Evolutionary conservation across 2,797 vertebrate genomes (phyloP).

Genomic region (Oryzias dopingdopingensis): DNA sequence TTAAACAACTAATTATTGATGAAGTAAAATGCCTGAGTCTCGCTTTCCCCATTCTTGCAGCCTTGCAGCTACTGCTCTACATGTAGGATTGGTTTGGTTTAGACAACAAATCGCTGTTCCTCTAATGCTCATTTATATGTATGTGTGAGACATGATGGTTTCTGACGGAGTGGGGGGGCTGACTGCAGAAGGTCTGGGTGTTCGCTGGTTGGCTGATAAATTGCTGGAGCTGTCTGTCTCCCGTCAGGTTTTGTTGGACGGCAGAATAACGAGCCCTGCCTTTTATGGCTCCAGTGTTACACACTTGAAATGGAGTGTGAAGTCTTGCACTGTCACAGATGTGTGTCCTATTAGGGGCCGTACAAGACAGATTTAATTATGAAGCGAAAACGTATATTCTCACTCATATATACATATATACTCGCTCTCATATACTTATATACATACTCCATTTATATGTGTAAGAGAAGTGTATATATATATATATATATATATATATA

Average conservation of each 20-base stretch:
- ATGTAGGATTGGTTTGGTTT: slow-evolving; percentile 1
- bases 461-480: too few relatives aligned
- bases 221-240: neutral
- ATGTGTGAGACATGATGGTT: slow-evolving; percentile 7
- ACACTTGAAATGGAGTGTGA: neutral
- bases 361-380: too few relatives aligned
- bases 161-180: neutral
- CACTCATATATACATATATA: too few relatives aligned
- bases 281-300: neutral
- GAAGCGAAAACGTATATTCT: too few relatives aligned
- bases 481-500: too few relatives aligned
- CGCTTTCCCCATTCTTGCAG: neutral
- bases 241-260: neutral
- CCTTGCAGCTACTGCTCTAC: slow-evolving; percentile 1
- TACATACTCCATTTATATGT: too few relatives aligned
- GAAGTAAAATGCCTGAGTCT: neutral
- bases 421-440: too few relatives aligned
- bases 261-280: neutral
- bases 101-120: neutral
- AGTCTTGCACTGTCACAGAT: neutral
- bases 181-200: slow-evolving; percentile 4
- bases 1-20: slow-evolving; percentile 1
- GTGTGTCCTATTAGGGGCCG: neutral
- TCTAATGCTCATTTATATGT: slow-evolving; percentile 11
- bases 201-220: slow-evolving; percentile 14